Evolutionary conservation across 2,113 vertebrate species (phyloP), one percentile per base, ranked within the genome.

Genomic region (Bucco capensis): DNA sequence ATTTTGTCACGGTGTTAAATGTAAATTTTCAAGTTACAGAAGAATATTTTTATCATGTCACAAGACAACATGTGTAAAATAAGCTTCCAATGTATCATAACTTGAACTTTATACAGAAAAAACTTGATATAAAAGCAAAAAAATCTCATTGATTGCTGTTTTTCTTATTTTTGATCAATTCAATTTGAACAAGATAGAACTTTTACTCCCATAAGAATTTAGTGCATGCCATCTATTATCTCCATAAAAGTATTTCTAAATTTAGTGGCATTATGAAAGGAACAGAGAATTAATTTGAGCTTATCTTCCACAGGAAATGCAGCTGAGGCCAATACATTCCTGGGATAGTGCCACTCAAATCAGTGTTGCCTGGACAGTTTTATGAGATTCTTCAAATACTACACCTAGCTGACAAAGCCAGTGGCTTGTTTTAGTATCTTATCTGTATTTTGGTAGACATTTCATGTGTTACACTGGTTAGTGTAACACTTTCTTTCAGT

Each of bases 1-100:
- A 89, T 86, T 73, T 70, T 42, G 7, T 71, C 35, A 67, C 44
- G 35, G 21, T 84, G 69, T 74, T 42, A 67, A 78, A 91, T 42
- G 22, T 24, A 72, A 86, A 58, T 88, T 56, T 67, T 56, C 17
- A 56, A 73, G 66, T 47, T 94, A 49, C 16, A 73, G n/a, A 33
- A 94, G 14, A 37, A 72, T n/a, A 37, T 70, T 46, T 80, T 60
- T 60, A 66, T 47, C 14, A 31, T 44, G 24, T 31, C 24, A 62
- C 12, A 42, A 76, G 33, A 82, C 6, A 87, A 13, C 8, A 70
- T 2, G 12, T 60, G 7, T 19, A 83, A 86, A 91, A 61, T 24
- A 33, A 15, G 3, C 77, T 84, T 77, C 16, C 8, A 50, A 5
- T 35, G 12, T 23, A 30, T 42, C 7, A 19, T 65, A 84, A 62